These are phyloP conservation scores for Scleropages formosus DNA, from an alignment of 2,797 vertebrate species.

Conservation along the genomic window DNA sequence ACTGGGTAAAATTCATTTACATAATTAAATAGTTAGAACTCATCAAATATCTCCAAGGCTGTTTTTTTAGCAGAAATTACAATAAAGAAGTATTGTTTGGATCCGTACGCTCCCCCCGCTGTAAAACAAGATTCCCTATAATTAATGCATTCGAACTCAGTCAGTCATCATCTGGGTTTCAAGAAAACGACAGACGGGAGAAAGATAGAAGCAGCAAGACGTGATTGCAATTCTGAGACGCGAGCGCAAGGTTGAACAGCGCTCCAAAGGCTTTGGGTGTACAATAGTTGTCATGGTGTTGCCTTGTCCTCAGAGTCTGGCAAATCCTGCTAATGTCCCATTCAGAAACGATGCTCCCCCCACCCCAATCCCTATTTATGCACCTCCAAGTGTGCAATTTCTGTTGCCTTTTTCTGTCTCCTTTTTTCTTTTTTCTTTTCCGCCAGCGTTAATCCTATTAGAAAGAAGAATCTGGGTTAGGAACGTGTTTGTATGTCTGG, in stretches of 20 bases:
- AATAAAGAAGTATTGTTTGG: conserved; percentile 3
- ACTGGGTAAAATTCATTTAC: neutral
- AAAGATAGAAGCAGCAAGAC: neutral
- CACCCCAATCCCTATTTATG: conserved; percentile 23
- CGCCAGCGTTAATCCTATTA: conserved; percentile 30
- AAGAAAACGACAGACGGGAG: conserved; percentile 20
- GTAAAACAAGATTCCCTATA: neutral
- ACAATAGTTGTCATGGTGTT: conserved; percentile 7
- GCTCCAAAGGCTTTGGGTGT: conserved; percentile 8
- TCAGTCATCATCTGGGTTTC: conserved; percentile 18
- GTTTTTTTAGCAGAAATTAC: neutral
- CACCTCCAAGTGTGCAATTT: conserved; percentile 22
- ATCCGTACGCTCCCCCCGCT: neutral
- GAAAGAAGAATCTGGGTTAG: conserved; percentile 30
- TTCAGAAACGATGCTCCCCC: neutral
- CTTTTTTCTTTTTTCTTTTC: conserved; percentile 18
- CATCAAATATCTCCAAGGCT: too few species aligned
- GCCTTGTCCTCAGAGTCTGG: conserved; percentile 16
- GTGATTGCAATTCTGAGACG: conserved; percentile 5
- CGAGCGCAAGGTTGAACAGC: neutral
- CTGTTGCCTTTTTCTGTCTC: conserved; percentile 16
- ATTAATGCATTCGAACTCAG: conserved; percentile 20
- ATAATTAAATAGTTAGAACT: conserved; percentile 14
- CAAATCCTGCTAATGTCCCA: conserved; percentile 27
- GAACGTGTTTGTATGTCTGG: conserved; percentile 28